These are phyloP conservation scores for Drosophila asahinai DNA, from an alignment of 1,140 invertebrate species.

Conservation along the genomic window DNA sequence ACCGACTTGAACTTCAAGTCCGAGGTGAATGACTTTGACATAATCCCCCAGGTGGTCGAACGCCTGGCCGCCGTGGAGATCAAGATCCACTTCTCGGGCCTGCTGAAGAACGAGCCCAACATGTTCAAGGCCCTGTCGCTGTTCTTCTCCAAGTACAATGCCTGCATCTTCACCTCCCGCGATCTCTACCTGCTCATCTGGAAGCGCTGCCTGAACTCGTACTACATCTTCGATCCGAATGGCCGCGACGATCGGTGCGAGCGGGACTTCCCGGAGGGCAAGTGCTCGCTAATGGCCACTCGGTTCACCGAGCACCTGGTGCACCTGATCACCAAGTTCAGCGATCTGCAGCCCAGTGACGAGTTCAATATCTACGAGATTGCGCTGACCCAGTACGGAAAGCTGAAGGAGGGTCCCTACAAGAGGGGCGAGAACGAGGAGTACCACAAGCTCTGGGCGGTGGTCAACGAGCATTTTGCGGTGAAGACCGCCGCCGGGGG, in stretches of 20 bases:
- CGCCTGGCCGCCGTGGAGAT: conserved; percentile 58
- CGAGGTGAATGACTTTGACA: conserved; percentile 67
- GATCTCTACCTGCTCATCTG: conserved; percentile 78
- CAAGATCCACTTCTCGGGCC: conserved; percentile 67
- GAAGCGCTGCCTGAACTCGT: conserved; percentile 76
- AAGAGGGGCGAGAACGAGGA: conserved; percentile 9
- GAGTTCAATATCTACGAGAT: conserved; percentile 80
- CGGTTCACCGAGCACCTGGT: conserved; percentile 73
- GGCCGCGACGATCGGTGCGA: conserved; percentile 65
- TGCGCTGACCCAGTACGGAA: conserved; percentile 64
- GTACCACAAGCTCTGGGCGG: conserved; percentile 69
- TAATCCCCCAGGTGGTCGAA: conserved; percentile 68
- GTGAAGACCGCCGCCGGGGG: conserved; percentile 66
- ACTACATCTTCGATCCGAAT: conserved; percentile 81
- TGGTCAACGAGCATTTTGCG: conserved; percentile 78
- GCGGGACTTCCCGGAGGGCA: conserved; percentile 68
- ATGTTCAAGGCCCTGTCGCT: conserved; percentile 72
- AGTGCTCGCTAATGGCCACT: conserved; percentile 71
- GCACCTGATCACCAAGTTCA: conserved; percentile 72
- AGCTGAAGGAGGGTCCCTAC: conserved; percentile 50
- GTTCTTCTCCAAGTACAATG: conserved; percentile 74
- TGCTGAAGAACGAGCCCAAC: conserved; percentile 72
- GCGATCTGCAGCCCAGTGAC: conserved; percentile 46
- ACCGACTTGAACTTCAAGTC: conserved; percentile 57
- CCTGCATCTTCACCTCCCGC: conserved; percentile 68